Conservation (phyloP, 2,797 vertebrate genomes). For the Apogon talboti region DNA sequence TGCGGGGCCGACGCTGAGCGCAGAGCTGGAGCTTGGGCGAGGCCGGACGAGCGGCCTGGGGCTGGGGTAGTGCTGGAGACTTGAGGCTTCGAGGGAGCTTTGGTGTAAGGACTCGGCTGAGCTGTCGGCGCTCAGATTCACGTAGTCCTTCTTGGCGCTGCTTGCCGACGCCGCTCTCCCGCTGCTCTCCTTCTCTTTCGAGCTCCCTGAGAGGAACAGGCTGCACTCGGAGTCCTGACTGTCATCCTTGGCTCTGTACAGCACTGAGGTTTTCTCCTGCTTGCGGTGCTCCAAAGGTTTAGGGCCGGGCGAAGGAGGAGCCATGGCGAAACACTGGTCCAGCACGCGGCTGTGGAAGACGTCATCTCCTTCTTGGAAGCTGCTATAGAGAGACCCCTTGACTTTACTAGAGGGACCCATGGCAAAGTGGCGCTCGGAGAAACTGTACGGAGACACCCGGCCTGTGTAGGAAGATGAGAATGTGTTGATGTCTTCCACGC, state of each 20-base stretch:
- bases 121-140: conserved; percentile 87
- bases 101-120: conserved; percentile 91
- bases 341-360: conserved; percentile 86
- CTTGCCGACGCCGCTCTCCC: conserved; percentile 59
- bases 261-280: conserved; percentile 82
- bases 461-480: conserved; percentile 85
- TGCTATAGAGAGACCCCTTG: conserved; percentile 90
- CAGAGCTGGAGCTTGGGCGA: conserved; percentile 81
- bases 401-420: conserved; percentile 83
- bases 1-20: conserved; percentile 76
- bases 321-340: conserved; percentile 87
- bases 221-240: conserved; percentile 88
- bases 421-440: conserved; percentile 89
- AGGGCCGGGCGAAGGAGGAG: conserved; percentile 66
- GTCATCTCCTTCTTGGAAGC: conserved; percentile 91
- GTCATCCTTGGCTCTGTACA: conserved; percentile 85
- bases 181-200: conserved; percentile 83
- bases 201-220: conserved; percentile 88
- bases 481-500: conserved; percentile 90
- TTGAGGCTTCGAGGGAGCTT: conserved; percentile 89
- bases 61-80: conserved; percentile 88
- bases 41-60: conserved; percentile 81
- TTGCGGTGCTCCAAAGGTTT: conserved; percentile 83
- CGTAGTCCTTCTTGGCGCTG: conserved; percentile 84
- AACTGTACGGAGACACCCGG: conserved; percentile 88